phyloP scores from a whole-genome alignment of 2,113 vertebrate species.

The Noctilio leporinus region DNA sequence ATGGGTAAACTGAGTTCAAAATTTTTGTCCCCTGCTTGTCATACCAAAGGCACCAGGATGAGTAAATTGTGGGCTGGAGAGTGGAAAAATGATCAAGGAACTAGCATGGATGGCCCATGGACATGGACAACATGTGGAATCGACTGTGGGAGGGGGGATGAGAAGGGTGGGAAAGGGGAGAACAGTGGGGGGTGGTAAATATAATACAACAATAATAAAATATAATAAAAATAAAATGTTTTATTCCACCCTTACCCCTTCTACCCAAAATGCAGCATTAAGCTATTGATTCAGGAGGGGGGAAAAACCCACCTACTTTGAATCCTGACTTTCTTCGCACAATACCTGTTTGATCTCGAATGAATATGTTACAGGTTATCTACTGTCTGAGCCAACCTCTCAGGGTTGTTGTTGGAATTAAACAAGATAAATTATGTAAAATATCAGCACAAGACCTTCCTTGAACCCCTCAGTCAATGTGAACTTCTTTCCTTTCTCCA shows the following conservation, averaged over 20 bases:
- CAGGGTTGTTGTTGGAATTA: not conserved
- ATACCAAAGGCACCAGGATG: not conserved
- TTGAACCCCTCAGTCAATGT: not conserved
- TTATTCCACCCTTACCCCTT: not conserved
- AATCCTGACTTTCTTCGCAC: not conserved
- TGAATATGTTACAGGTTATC: not conserved
- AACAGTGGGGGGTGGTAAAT: too few relatives aligned
- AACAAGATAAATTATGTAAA: not conserved
- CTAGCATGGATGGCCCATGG: too few relatives aligned
- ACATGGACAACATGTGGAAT: too few relatives aligned
- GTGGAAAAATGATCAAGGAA: too few relatives aligned
- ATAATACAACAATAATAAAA: too few relatives aligned
- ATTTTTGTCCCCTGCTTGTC: not conserved
- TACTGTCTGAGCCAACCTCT: not conserved
- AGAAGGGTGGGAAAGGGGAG: too few relatives aligned
- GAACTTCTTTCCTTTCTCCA: not conserved
- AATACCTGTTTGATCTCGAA: not conserved
- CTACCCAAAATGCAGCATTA: not conserved
- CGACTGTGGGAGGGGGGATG: too few relatives aligned
- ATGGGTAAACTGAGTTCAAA: not conserved
- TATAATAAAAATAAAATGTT: too few relatives aligned
- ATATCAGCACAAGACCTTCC: not conserved
- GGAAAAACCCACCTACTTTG: not conserved
- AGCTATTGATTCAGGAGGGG: not conserved
- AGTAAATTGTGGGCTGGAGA: not conserved